Evolutionary conservation across 2,797 vertebrate genomes (phyloP), one percentile per base, ranked within the genome.

Genomic region (Sardinella longiceps): DNA sequence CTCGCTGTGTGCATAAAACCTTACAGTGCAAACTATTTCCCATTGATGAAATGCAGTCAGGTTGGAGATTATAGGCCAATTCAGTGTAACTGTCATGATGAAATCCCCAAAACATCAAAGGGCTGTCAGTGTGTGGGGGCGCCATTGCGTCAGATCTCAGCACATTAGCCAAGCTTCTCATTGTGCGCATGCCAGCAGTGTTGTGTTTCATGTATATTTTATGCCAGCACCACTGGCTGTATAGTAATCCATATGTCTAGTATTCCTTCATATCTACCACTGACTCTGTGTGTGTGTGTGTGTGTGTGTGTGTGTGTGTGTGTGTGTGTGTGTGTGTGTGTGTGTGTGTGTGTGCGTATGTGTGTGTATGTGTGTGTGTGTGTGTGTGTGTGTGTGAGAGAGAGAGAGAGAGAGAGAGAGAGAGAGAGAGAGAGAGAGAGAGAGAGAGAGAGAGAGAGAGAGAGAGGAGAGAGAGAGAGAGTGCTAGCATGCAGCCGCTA

Each of bases 151-250:
- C 23, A 60, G 56, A 60, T 60, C 83, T 58, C 48, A 63, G 28
- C 50, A 6, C 74, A 30, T 84, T 80, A 84, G 80, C 70, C 80
- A 77, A n/a, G 33, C 50, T 23, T 28, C 39, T 60, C 51, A 53
- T 84, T 84, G 23, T 39, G 70, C 50, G 60, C 37, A 56, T 45
- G 77, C 74, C 83, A 46, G 83, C 51, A 30, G 51, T 60, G 80
- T 45, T 30, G 77, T 46, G 37, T 80, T 70, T 56, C 80, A 84
- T 84, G 77, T 84, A 85, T 85, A 81, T 85, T 85, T 85, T 70
- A 85, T 81, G 56, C 39, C 56, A 50, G 46, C 80, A 81, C 80
- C 66, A 81, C 56, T 33, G 84, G 33, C 46, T 63, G 53, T 84
- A 48, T 66, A 56, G 39, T 84, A 81, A 81, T 81, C 58, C 11